Percentiles rank a stretch among this genome's conserved stretches.
These are phyloP conservation scores for Tangara arthus DNA, from an alignment of 2,797 vertebrate species.

Conservation along the genomic window DNA sequence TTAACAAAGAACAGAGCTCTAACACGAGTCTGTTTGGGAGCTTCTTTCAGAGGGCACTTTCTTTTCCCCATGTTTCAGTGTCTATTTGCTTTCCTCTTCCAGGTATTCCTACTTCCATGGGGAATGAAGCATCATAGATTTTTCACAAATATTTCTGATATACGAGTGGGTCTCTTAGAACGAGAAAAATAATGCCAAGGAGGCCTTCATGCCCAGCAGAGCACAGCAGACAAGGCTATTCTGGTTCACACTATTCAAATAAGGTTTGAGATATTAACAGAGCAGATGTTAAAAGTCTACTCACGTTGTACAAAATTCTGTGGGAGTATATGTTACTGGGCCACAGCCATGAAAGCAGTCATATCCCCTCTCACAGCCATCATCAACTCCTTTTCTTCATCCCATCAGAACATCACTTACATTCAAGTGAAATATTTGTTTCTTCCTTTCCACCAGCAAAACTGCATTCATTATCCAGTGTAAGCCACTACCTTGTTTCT, in stretches of 20 bases:
- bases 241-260: not conserved
- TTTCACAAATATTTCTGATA: not conserved
- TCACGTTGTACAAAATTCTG: not conserved
- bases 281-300: not conserved
- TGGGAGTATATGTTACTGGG: not conserved
- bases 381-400: not conserved
- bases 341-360: not conserved
- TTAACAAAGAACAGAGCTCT: not conserved
- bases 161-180: not conserved
- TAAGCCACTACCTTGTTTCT: not conserved
- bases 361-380: not conserved
- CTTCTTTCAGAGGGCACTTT: not conserved
- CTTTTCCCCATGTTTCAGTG: not conserved
- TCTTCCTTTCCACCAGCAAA: not conserved
- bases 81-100: not conserved
- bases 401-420: not conserved
- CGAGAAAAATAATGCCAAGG: not conserved
- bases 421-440: not conserved
- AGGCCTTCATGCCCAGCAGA: not conserved
- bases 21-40: not conserved
- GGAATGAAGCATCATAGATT: not conserved
- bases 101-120: not conserved
- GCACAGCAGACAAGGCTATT: not conserved
- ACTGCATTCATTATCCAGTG: not conserved
- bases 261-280: not conserved